Evolutionary conservation across 2,113 vertebrate genomes (phyloP).

Genomic region (Syngnathus floridae): DNA sequence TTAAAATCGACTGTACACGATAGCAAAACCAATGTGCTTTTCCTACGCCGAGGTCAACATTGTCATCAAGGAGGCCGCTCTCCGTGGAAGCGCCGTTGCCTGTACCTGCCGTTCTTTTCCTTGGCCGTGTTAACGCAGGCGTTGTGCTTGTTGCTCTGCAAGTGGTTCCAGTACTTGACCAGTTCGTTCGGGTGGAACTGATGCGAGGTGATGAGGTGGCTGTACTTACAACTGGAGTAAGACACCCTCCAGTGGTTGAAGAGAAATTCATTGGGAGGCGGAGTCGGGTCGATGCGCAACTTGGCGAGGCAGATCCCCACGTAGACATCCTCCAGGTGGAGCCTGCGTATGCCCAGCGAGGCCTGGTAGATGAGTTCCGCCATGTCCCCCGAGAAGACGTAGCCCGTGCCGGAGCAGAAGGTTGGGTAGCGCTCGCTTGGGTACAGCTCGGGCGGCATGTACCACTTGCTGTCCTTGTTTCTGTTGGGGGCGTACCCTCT

Average conservation of each 20-base stretch:
- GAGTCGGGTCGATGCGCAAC: conserved; percentile 86
- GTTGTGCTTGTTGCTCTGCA: conserved; percentile 97
- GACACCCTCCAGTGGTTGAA: conserved; percentile 97
- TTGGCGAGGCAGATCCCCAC: conserved; percentile 96
- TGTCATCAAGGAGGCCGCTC: conserved; percentile 56
- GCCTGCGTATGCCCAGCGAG: conserved; percentile 85
- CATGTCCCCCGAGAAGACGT: conserved; percentile 96
- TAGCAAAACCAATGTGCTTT: conserved; percentile 74
- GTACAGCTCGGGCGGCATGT: conserved; percentile 93
- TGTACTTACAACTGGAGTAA: conserved; percentile 97
- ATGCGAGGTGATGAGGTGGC: conserved; percentile 95
- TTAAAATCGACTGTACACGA: conserved; percentile 68
- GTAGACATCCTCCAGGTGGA: conserved; percentile 96
- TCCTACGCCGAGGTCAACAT: conserved; percentile 39
- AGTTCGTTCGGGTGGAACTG: conserved; percentile 93
- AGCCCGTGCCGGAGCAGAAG: conserved; percentile 95
- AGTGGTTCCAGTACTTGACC: conserved; percentile 95
- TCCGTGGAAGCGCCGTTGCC: conserved; percentile 84
- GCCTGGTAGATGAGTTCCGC: conserved; percentile 90
- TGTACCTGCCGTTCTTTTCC: conserved; percentile 84
- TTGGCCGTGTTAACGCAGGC: conserved; percentile 87
- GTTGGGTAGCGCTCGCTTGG: conserved; percentile 93
- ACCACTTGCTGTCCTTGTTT: conserved; percentile 97
- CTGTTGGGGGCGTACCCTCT: conserved; percentile 89
- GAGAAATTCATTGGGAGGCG: conserved; percentile 93